These are phyloP conservation scores for Pachypanchax playfairii DNA, from an alignment of 2,113 vertebrate species.

Conservation along the genomic window DNA sequence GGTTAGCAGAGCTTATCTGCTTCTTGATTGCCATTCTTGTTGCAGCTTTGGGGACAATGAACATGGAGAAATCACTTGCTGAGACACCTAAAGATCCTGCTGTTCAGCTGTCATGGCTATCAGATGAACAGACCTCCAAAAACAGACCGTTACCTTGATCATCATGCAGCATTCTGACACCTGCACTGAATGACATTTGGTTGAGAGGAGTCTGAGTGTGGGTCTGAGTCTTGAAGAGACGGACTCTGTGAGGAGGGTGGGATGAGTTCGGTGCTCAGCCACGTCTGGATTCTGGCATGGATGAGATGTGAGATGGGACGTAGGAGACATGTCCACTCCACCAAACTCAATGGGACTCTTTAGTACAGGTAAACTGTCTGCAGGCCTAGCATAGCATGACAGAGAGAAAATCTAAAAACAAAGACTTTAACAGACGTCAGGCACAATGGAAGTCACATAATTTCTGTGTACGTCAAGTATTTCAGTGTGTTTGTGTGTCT, in stretches of 20 bases:
- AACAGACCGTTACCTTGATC: no score
- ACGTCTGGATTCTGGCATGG: conserved; percentile 50
- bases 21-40: no score
- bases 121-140: no score
- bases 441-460: no score
- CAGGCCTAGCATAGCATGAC: conserved; percentile 21
- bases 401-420: no score
- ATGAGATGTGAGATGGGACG: conserved; percentile 34
- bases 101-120: no score
- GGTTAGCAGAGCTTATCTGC: no score
- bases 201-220: conserved; percentile 43
- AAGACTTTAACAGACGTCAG: no score
- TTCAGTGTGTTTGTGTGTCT: conserved; percentile 15
- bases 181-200: conserved; percentile 11
- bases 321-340: conserved; percentile 67
- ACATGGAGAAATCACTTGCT: no score
- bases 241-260: conserved; percentile 36
- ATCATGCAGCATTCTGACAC: conserved; percentile 33
- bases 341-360: conserved; percentile 61
- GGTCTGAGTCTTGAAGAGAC: conserved; percentile 32
- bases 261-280: conserved; percentile 44
- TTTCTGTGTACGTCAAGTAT: no score
- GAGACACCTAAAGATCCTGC: no score
- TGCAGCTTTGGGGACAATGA: no score
- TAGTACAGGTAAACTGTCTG: conserved; percentile 41